A percentile compares a stretch with the other conserved stretches of the same genome.
Evolutionary conservation across 2,113 vertebrate genomes (phyloP).

Genomic region (Sphyrna mokarran): DNA sequence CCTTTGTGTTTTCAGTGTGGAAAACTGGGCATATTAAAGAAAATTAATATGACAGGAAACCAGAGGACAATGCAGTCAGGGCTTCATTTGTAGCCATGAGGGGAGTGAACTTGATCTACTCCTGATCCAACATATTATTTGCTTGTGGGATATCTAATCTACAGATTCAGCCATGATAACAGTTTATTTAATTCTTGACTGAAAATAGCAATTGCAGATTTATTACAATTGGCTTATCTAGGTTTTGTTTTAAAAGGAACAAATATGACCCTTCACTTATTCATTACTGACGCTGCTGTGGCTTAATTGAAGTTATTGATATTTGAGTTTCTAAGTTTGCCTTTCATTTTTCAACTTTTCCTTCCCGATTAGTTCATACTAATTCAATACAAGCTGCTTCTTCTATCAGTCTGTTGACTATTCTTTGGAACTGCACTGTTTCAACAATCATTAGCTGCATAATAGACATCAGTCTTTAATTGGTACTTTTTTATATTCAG

Average conservation of each 20-base stretch:
- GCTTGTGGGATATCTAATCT: background rate
- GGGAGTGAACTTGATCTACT: background rate
- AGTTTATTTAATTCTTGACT: background rate
- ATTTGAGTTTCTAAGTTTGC: background rate
- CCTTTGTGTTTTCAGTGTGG: background rate
- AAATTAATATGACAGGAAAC: no score
- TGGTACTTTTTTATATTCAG: background rate
- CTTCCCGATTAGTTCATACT: background rate
- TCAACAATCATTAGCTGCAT: background rate
- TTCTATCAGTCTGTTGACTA: background rate
- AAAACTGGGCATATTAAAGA: no score
- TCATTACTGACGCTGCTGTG: background rate
- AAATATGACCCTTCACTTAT: background rate
- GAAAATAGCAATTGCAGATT: background rate
- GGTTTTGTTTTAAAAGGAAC: background rate
- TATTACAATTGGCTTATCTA: background rate
- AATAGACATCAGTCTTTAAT: background rate
- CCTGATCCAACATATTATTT: background rate
- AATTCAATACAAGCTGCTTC: constrained; percentile 11
- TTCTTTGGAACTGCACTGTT: background rate
- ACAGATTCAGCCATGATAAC: background rate
- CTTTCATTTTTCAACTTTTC: background rate
- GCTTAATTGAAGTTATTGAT: constrained; percentile 1
- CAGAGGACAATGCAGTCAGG: no score
- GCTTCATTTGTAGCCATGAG: no score